Conservation (phyloP, 2,888 invertebrate genomes). For the Sphaerophoria taeniata region DNA sequence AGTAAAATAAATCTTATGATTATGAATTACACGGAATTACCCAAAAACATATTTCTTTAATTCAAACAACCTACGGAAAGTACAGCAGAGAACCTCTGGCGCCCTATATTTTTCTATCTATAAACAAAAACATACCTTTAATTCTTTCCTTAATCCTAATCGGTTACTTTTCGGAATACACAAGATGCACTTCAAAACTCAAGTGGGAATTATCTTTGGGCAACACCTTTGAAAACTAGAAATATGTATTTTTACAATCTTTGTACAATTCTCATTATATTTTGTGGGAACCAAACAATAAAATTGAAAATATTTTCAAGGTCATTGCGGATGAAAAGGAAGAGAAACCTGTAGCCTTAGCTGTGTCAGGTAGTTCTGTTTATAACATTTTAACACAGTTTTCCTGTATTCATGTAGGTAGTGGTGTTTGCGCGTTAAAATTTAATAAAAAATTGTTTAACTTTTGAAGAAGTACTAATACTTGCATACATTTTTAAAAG, state of each 20-base stretch:
- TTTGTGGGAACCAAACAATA: slow-evolving; percentile 51
- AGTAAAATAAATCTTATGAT: neutral
- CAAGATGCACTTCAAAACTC: slow-evolving; percentile 10
- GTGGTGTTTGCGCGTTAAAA: too few relatives aligned
- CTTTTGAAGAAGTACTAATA: too few relatives aligned
- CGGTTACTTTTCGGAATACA: neutral
- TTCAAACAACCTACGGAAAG: neutral
- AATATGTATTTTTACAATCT: slow-evolving; percentile 24
- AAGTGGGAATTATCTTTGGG: slow-evolving; percentile 31
- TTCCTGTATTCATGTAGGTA: neutral
- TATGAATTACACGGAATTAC: slow-evolving; percentile 30
- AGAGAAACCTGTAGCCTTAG: neutral
- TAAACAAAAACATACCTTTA: slow-evolving; percentile 3
- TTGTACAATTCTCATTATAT: slow-evolving; percentile 44
- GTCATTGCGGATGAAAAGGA: slow-evolving; percentile 43
- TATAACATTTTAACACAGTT: neutral
- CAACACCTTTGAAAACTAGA: slow-evolving; percentile 1
- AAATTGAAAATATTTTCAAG: slow-evolving; percentile 42
- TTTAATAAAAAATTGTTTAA: neutral
- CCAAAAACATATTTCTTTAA: slow-evolving; percentile 21
- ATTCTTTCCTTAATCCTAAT: slow-evolving; percentile 38
- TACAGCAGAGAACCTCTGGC: slow-evolving; percentile 17
- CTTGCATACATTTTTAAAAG: too few relatives aligned
- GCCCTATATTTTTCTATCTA: slow-evolving; percentile 20
- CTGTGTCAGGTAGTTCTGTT: slow-evolving; percentile 45